A percentile compares a stretch with the other conserved stretches of the same genome.
Conservation (phyloP, 2,113 vertebrate genomes). For the Platysternon megacephalum region DNA sequence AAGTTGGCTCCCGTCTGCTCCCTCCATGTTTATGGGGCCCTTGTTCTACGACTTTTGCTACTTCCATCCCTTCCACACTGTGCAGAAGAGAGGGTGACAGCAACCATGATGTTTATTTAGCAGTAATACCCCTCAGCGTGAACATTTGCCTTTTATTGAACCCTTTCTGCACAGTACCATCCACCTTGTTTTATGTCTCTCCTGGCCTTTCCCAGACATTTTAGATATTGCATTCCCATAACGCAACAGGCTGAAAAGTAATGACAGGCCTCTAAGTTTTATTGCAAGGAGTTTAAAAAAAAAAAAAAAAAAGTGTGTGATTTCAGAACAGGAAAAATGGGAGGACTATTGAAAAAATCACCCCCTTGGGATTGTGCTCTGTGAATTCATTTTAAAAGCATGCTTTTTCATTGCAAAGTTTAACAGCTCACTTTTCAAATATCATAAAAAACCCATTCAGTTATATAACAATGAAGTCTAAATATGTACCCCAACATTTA, state of each 20-base stretch:
- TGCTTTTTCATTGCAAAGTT: slow-evolving; percentile 6
- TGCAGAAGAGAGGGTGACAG: neutral
- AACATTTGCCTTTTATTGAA: slow-evolving; percentile 3
- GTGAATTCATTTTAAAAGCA: slow-evolving; percentile 54
- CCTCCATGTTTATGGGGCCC: fast-evolving
- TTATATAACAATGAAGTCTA: neutral
- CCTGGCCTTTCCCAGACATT: slow-evolving; percentile 51
- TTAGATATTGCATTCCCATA: slow-evolving; percentile 59
- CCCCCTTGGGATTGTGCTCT: slow-evolving; percentile 27
- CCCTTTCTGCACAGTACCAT: neutral
- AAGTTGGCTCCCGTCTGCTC: fast-evolving
- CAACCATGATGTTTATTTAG: neutral
- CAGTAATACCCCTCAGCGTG: neutral
- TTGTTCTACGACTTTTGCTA: neutral
- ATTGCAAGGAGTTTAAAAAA: slow-evolving; percentile 32
- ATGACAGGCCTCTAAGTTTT: slow-evolving; percentile 49
- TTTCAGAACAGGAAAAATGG: slow-evolving; percentile 59
- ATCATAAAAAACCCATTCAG: neutral
- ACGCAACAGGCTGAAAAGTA: slow-evolving; percentile 54
- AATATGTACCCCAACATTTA: neutral
- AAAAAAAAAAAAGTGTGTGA: slow-evolving; percentile 9
- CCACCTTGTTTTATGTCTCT: slow-evolving; percentile 34
- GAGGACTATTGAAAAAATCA: slow-evolving; percentile 28
- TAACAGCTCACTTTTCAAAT: neutral
- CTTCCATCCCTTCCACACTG: neutral